Base-by-base conservation (phyloP, 1,140 invertebrate species). In the Drosophila erecta region DNA sequence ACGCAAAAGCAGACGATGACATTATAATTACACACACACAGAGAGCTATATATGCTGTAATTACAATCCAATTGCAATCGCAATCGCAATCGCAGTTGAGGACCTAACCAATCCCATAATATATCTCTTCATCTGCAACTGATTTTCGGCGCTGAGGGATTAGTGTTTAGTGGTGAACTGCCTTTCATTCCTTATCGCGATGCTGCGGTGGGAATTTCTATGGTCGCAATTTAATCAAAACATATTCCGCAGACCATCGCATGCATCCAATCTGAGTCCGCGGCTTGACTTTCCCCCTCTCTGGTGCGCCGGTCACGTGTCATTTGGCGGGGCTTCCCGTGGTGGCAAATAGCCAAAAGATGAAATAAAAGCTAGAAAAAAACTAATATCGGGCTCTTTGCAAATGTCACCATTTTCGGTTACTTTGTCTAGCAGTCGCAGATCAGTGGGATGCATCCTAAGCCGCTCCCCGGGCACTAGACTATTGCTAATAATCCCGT, bases 61-160 rank as follows among this genome's bases (percentile, higher is more conserved):
- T 90, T 90, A 87, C 87, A 90, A 90, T 79, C 83, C 77, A 79
- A 90, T 90, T 90, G 55, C 80, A 81, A 59, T 81, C 30, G 30
- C 24, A 17, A 17, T 17, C 17, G 17, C 24, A 30, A 2, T 30
- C 64, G 70, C 80, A 41, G 65, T 62, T 75, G 69, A 70, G 37
- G 30, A 43, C 54, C 67, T 51, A 70, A 69, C 58, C 74, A 84
- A 84, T 84, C 87, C 81, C 78, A 75, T 81, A 70, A 74, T 57
- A 33, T 24, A n/a, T 64, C 51, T 57, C 37, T 49, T 14, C 57
- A 43, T 65, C 40, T 67, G 27, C 35, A 70, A 56, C 50, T 40
- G 66, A 70, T 67, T 67, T 38, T 47, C 11, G 20, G 58, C 59
- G 58, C 64, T 79, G 70, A 73, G 74, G 87, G 87, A 90, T 90